A percentile compares a stretch with the other conserved stretches of the same genome.
These are phyloP conservation scores for Sakesphorus luctuosus DNA, from an alignment of 2,113 vertebrate genomes.

Conservation along the genomic window DNA sequence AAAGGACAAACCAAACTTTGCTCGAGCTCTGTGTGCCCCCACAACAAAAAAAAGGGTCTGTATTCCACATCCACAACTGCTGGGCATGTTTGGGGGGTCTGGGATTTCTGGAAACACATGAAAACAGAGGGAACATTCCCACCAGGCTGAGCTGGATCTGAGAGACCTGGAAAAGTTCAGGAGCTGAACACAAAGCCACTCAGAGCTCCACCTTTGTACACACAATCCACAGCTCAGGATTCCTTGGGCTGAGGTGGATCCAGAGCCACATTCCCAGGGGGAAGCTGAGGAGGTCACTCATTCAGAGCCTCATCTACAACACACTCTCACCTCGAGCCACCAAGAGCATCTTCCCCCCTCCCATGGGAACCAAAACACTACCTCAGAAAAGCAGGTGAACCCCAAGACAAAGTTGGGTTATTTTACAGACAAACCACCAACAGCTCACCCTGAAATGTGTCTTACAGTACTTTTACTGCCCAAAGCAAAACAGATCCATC, in stretches of 20 bases:
- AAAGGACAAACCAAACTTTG: not conserved
- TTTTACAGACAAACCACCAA: not conserved
- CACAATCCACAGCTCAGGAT: not conserved
- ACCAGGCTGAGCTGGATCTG: not conserved
- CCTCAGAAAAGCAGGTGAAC: not conserved
- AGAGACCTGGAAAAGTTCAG: not conserved
- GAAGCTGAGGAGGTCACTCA: rapidly evolving
- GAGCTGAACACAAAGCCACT: not conserved
- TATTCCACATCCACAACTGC: not conserved
- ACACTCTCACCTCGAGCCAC: not conserved
- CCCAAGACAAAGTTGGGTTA: not conserved
- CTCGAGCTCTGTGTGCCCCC: not conserved
- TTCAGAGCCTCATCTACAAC: not conserved
- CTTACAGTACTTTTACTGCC: not conserved
- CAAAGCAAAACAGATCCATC: not conserved
- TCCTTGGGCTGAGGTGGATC: rapidly evolving
- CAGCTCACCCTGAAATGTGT: rapidly evolving
- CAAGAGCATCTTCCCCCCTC: not conserved
- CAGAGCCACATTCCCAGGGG: not conserved
- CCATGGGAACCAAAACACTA: rapidly evolving
- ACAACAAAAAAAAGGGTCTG: not conserved
- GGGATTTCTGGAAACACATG: not conserved
- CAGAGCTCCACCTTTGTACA: not conserved
- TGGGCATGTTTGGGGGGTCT: not conserved
- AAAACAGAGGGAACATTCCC: not conserved